These are phyloP conservation scores for Tragelaphus scriptus DNA, from an alignment of 2,113 vertebrate species.

Conservation along the genomic window DNA sequence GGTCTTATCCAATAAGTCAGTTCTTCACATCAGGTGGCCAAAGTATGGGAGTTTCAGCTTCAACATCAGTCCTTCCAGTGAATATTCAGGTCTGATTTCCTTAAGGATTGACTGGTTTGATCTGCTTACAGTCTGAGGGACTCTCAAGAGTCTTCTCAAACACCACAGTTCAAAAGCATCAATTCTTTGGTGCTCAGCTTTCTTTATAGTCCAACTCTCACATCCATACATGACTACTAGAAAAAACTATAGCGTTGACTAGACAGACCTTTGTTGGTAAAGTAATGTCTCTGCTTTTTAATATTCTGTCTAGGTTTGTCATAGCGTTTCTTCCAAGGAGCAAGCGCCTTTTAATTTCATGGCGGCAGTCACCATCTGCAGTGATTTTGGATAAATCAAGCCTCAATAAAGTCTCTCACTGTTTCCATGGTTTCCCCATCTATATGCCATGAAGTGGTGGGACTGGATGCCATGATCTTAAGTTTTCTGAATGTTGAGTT, in stretches of 20 bases:
- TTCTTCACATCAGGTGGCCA: not conserved
- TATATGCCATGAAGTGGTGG: not conserved
- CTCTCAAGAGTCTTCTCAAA: not conserved
- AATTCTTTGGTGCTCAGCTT: not conserved
- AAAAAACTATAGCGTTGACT: not conserved
- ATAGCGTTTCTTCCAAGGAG: not conserved
- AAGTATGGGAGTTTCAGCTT: not conserved
- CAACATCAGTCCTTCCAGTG: not conserved
- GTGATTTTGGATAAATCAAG: not conserved
- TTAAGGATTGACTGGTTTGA: not conserved
- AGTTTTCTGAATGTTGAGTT: not conserved
- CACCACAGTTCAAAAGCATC: not conserved
- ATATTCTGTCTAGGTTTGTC: not conserved
- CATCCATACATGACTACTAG: not conserved
- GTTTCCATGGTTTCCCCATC: not conserved
- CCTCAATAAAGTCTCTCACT: not conserved
- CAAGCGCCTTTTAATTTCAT: not conserved
- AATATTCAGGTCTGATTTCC: not conserved
- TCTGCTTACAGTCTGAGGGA: not conserved
- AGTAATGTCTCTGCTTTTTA: not conserved
- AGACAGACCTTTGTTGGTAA: not conserved
- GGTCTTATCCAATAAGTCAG: not conserved
- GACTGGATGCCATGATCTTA: not conserved
- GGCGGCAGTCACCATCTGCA: not conserved
- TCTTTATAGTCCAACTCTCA: not conserved